Conservation (phyloP, 1,140 invertebrate species). For the Diplogasteroides magnus region DNA sequence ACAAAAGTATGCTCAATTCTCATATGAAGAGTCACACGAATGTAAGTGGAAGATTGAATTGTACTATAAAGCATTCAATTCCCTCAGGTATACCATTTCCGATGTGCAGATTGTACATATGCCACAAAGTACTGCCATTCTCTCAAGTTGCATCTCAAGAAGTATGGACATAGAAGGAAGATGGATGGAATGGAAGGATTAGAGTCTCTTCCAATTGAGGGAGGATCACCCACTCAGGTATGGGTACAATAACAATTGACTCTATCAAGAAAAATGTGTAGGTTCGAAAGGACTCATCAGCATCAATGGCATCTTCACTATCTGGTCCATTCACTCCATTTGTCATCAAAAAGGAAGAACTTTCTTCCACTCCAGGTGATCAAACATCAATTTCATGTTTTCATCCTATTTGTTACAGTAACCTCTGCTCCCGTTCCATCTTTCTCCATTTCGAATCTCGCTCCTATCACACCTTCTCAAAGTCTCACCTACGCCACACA, state of each 20-base stretch:
- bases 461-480: slow-evolving; percentile 3
- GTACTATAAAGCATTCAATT: background rate
- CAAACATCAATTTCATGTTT: background rate
- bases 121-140: slow-evolving; percentile 97
- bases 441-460: slow-evolving; percentile 1
- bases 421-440: slow-evolving; percentile 6
- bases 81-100: slow-evolving; percentile 76
- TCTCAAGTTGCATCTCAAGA: slow-evolving; percentile 86
- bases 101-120: slow-evolving; percentile 88
- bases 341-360: slow-evolving; percentile 8
- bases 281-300: slow-evolving; percentile 5
- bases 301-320: background rate
- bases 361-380: background rate
- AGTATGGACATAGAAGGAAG: slow-evolving; percentile 81
- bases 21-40: slow-evolving; percentile 97
- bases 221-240: background rate
- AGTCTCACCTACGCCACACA: slow-evolving; percentile 20
- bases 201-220: slow-evolving; percentile 11
- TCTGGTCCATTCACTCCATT: slow-evolving; percentile 7
- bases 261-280: background rate
- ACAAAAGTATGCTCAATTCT: slow-evolving; percentile 98
- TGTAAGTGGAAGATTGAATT: slow-evolving; percentile 21
- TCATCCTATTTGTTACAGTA: too few relatives aligned
- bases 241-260: background rate
- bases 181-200: slow-evolving; percentile 51